phyloP scores from a whole-genome alignment of 1,140 invertebrate genomes.

The Caenorhabditis brenneri region DNA sequence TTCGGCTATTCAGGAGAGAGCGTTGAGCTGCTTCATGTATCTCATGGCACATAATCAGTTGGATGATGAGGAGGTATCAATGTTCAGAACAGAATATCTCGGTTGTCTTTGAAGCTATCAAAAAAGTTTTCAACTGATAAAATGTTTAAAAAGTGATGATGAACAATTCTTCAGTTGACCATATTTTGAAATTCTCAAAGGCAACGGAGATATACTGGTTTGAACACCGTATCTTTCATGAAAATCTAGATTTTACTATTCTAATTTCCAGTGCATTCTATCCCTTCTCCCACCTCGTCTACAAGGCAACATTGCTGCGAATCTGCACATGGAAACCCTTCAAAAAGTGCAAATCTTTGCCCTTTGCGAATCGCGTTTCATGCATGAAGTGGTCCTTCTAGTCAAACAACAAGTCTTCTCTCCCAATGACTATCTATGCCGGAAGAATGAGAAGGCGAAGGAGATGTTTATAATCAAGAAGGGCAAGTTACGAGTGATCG shows the following conservation, averaged over 20 bases:
- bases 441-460: constrained; percentile 45
- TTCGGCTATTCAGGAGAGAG: constrained; percentile 40
- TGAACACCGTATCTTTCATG: too few species aligned
- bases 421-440: constrained; percentile 48
- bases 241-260: background rate
- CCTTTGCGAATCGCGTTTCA: constrained; percentile 32
- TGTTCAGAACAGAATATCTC: too few species aligned
- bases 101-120: too few species aligned
- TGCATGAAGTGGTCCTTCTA: constrained; percentile 43
- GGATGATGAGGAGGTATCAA: constrained; percentile 50
- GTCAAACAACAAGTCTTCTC: constrained; percentile 49
- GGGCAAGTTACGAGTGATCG: constrained; percentile 27
- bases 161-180: too few species aligned
- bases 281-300: constrained; percentile 45
- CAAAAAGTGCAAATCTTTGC: constrained; percentile 25
- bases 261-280: constrained; percentile 33
- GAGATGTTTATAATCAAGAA: constrained; percentile 53
- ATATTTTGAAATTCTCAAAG: too few species aligned
- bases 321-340: constrained; percentile 52
- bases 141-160: too few species aligned
- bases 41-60: constrained; percentile 38
- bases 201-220: too few species aligned
- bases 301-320: constrained; percentile 30
- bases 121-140: too few species aligned
- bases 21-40: constrained; percentile 47